Evolutionary conservation across 1,140 invertebrate genomes (phyloP).

Genomic region (Brachionus calyciflorus): DNA sequence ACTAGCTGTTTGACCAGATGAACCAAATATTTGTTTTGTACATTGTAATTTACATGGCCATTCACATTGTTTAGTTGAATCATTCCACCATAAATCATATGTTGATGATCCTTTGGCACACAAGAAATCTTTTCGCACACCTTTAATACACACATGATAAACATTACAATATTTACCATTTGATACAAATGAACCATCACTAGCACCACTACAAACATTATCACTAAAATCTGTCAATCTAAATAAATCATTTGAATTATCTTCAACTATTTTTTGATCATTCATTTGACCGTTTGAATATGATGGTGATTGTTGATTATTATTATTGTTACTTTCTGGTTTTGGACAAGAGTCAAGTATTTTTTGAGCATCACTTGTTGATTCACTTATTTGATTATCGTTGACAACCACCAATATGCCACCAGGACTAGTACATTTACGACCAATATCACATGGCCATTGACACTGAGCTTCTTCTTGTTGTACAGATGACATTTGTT

Average conservation of each 20-base stretch:
- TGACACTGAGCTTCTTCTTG: background rate
- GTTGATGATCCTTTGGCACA: too few relatives aligned
- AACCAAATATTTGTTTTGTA: conserved; percentile 2
- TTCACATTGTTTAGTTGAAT: conserved; percentile 41
- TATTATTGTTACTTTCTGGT: background rate
- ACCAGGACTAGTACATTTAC: conserved; percentile 18
- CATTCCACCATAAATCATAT: conserved; percentile 45
- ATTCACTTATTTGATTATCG: background rate
- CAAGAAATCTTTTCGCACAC: background rate
- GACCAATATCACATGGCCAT: conserved; percentile 40
- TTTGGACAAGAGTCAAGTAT: background rate
- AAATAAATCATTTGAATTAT: conserved; percentile 21
- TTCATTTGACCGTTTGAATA: background rate
- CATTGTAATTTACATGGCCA: conserved; percentile 43
- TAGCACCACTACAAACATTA: background rate
- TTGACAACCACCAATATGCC: conserved; percentile 31
- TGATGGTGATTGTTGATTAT: background rate
- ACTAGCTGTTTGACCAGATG: background rate
- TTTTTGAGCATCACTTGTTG: background rate
- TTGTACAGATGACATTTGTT: background rate
- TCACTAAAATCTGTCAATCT: background rate
- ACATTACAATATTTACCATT: conserved; percentile 26
- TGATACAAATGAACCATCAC: conserved; percentile 16
- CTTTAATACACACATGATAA: conserved; percentile 20
- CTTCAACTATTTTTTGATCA: background rate